Percentiles rank a stretch among this genome's conserved stretches.
These are phyloP conservation scores for Linurgus olivaceus DNA, from an alignment of 2,797 vertebrate species.

Conservation along the genomic window DNA sequence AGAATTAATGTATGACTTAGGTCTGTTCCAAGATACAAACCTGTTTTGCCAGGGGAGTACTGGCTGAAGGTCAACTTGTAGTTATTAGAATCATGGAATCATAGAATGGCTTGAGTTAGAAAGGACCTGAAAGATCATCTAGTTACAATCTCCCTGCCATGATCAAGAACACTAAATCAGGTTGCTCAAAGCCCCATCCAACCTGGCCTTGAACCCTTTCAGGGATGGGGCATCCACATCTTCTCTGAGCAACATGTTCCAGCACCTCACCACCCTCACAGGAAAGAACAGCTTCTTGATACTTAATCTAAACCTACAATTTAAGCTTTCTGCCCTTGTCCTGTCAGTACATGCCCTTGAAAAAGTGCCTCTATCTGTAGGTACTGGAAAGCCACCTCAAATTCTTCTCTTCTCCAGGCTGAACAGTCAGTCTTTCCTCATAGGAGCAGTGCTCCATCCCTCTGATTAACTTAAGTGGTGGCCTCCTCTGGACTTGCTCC, in stretches of 20 bases:
- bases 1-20: neutral
- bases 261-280: neutral
- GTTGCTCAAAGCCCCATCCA: neutral
- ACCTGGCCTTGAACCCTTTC: neutral
- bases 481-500: too few relatives aligned
- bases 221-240: too few relatives aligned
- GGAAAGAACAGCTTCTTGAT: neutral
- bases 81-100: neutral
- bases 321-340: neutral
- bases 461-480: neutral
- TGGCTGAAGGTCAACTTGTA: neutral
- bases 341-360: neutral
- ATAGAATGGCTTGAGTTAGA: neutral
- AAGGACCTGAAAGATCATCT: neutral
- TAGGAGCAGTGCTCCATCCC: neutral
- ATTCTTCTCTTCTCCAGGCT: neutral
- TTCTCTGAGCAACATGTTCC: neutral
- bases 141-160: neutral
- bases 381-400: neutral
- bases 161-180: neutral
- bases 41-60: neutral
- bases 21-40: neutral
- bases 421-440: neutral
- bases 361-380: neutral
- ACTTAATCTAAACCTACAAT: neutral